Evolutionary conservation across 2,888 invertebrate genomes (phyloP).

Genomic region (Ectropis crepuscularia): DNA sequence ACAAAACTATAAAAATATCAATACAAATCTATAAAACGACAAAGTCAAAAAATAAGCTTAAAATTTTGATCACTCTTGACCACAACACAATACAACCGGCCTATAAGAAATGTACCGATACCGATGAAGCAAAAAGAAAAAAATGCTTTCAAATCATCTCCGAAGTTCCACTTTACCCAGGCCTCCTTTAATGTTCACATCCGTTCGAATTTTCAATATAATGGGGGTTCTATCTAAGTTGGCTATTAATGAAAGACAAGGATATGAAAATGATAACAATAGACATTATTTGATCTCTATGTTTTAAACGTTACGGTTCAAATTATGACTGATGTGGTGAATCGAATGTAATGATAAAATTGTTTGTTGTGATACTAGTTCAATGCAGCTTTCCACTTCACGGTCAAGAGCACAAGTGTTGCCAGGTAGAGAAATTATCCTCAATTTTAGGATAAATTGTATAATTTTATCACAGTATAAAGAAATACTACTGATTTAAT

Average conservation of each 20-base stretch:
- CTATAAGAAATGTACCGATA: conserved; percentile 45
- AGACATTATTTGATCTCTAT: conserved; percentile 24
- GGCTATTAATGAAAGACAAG: conserved; percentile 31
- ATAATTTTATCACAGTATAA: no score
- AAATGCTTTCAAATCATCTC: conserved; percentile 53
- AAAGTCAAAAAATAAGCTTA: conserved; percentile 1
- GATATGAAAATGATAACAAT: conserved; percentile 6
- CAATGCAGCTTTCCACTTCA: conserved; percentile 76
- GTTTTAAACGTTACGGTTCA: conserved; percentile 39
- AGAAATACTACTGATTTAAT: no score
- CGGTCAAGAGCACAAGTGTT: conserved; percentile 76
- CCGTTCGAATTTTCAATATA: background rate
- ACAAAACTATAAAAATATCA: no score
- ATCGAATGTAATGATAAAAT: conserved; percentile 35
- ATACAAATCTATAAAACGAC: no score
- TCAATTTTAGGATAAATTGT: conserved; percentile 2
- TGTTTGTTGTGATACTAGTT: conserved; percentile 53
- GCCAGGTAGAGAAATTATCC: conserved; percentile 48
- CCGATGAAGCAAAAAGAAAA: conserved; percentile 47
- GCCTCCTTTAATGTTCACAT: conserved; percentile 20
- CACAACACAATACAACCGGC: conserved; percentile 31
- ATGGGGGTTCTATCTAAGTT: conserved; percentile 43
- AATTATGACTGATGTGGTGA: conserved; percentile 35
- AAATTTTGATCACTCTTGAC: conserved; percentile 18
- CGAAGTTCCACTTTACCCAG: conserved; percentile 41